Base-by-base conservation (phyloP, 2,797 vertebrate species). In the Characodon lateralis region DNA sequence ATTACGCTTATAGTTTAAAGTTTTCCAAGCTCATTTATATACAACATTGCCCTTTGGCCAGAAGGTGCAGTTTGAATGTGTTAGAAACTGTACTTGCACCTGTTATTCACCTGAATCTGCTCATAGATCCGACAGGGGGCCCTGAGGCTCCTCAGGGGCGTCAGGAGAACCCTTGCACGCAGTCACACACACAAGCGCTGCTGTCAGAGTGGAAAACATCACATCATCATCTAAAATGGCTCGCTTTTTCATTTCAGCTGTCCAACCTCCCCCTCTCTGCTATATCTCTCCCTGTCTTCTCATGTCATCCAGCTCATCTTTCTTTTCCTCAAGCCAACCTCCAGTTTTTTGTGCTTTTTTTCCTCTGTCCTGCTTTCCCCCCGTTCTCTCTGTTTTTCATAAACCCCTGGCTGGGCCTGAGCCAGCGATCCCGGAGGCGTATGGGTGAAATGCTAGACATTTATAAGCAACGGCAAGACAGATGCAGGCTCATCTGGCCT, bases 391-490 rank as follows among this genome's bases (percentile, higher is more conserved):
- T 95, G 95, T 94, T 95, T 95, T 95, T 94, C 93, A 94, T 95
- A 94, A 95, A 93, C 88, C 89, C 86, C 88, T 91, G 92, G 92
- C 94, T 80, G 84, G 88, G 87, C 65, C 76, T 78, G 76, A 78
- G 73, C 88, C 87, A 87, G 84, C 53, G 65, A 84, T 95, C 93
- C 93, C 94, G 89, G 87, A 92, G 93, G 92, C 88, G 71, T 87
- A 83, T 41, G 91, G 90, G 92, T 93, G 95, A 94, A 95, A 95
- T 79, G 87, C 90, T 90, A 95, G 93, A 94, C 88, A 85, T 93
- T 92, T 91, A 93, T 92, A 91, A 93, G 88, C 39, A 16, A 28
- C 79, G 88, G 94, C 93, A 93, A 91, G 92, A 93, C 93, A 94
- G 94, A 94, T 94, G 92, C 91, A 87, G 89, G 88, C 90, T 91